Evolutionary conservation across 2,797 vertebrate species (phyloP).

Genomic region (Enteromius fasciolatus): DNA sequence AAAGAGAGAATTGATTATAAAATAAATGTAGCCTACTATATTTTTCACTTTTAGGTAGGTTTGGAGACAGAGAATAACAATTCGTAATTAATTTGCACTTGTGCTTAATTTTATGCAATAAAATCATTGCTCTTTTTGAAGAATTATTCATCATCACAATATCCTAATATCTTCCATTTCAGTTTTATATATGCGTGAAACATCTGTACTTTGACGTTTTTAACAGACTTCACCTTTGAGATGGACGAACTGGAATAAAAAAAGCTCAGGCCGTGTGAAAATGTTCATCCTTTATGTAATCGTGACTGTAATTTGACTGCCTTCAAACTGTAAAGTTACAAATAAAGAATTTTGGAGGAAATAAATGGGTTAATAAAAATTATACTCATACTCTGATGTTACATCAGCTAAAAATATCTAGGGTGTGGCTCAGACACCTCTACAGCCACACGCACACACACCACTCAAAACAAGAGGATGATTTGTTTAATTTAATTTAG

Average conservation of each 20-base stretch:
- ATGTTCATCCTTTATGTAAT: not conserved
- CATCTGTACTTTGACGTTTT: no score
- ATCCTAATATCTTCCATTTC: no score
- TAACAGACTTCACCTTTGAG: no score
- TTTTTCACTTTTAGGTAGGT: not conserved
- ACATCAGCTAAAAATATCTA: not conserved
- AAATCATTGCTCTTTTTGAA: no score
- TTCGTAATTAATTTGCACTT: not conserved
- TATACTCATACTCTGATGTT: not conserved
- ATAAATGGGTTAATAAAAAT: not conserved
- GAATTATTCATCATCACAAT: no score
- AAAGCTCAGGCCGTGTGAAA: not conserved
- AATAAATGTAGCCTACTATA: not conserved
- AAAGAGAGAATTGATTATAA: not conserved
- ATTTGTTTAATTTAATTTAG: constrained; percentile 92
- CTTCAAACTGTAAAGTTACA: not conserved
- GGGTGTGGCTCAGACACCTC: not conserved
- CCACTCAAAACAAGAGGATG: constrained; percentile 72
- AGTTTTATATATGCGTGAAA: no score
- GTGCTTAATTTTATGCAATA: not conserved
- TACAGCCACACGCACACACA: not conserved
- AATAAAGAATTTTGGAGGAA: not conserved
- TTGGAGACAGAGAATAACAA: not conserved
- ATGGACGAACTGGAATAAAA: no score
- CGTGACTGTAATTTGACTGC: not conserved